phyloP scores from a whole-genome alignment of 2,888 invertebrate genomes.

The Baccha elongata region DNA sequence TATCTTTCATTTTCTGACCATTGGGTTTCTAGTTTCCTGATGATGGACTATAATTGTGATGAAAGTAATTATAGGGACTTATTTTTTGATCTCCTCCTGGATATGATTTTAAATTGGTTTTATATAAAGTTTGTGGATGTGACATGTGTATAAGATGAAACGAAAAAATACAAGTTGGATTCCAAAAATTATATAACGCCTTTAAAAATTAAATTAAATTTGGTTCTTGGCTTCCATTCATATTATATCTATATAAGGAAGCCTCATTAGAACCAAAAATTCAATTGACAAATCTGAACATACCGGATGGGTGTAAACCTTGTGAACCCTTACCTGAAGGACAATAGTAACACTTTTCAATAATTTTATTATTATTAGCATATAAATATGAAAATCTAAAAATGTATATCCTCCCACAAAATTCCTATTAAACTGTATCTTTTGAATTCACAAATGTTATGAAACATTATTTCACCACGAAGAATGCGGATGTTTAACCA shows the following conservation, averaged over 20 bases:
- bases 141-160: too few species aligned
- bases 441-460: constrained; percentile 69
- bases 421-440: constrained; percentile 56
- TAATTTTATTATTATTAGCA: constrained; percentile 55
- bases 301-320: constrained; percentile 54
- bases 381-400: constrained; percentile 65
- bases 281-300: constrained; percentile 45
- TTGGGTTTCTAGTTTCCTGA: constrained; percentile 27
- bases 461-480: constrained; percentile 14
- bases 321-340: constrained; percentile 27
- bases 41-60: constrained; percentile 49
- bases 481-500: background rate
- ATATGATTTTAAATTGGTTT: constrained; percentile 39
- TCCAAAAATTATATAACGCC: too few species aligned
- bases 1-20: constrained; percentile 16
- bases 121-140: constrained; percentile 4
- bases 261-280: background rate
- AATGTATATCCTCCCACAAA: constrained; percentile 50
- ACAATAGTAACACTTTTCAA: constrained; percentile 38
- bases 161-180: too few species aligned
- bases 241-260: background rate
- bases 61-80: constrained; percentile 64
- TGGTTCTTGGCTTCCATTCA: too few species aligned
- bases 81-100: constrained; percentile 56
- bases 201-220: too few species aligned